phyloP scores from a whole-genome alignment of 2,888 invertebrate species.

The Malachius bipustulatus region DNA sequence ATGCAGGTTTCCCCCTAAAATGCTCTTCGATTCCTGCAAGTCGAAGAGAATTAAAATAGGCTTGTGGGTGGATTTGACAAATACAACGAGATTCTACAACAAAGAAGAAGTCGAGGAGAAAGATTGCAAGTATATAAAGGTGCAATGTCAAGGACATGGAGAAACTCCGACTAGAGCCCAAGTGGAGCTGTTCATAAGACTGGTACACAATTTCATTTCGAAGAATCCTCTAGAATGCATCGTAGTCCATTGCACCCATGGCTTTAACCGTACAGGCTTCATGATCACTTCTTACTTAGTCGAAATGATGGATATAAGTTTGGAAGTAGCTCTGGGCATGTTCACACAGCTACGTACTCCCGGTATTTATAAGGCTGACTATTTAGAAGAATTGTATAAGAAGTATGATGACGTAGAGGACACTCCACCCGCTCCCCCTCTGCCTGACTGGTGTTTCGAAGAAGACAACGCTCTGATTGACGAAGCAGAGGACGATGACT shows the following conservation, averaged over 20 bases:
- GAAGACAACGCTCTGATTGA: conserved; percentile 19
- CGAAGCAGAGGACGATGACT: conserved; percentile 25
- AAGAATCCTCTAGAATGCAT: conserved; percentile 68
- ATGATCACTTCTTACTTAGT: conserved; percentile 86
- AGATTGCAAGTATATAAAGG: conserved; percentile 74
- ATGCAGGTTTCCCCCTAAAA: conserved; percentile 73
- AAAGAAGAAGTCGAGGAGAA: conserved; percentile 62
- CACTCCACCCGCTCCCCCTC: conserved; percentile 58
- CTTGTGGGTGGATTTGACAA: conserved; percentile 93
- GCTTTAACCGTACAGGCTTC: conserved; percentile 97
- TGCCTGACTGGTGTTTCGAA: conserved; percentile 82
- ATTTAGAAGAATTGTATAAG: conserved; percentile 74
- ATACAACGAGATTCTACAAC: conserved; percentile 87
- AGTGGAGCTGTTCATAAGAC: conserved; percentile 66
- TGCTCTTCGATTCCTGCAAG: conserved; percentile 73
- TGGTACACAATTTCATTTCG: conserved; percentile 66
- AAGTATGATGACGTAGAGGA: conserved; percentile 66
- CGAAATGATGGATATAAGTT: conserved; percentile 67
- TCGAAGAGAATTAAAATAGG: conserved; percentile 77
- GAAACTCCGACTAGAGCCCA: conserved; percentile 84
- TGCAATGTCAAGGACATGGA: conserved; percentile 84
- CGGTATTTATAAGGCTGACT: conserved; percentile 96
- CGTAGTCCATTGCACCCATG: conserved; percentile 93
- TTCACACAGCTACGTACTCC: too few species aligned
- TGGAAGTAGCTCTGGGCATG: conserved; percentile 69